These are phyloP conservation scores for Sinocyclocheilus maitianheensis DNA, from an alignment of 2,113 vertebrate species.

Conservation along the genomic window DNA sequence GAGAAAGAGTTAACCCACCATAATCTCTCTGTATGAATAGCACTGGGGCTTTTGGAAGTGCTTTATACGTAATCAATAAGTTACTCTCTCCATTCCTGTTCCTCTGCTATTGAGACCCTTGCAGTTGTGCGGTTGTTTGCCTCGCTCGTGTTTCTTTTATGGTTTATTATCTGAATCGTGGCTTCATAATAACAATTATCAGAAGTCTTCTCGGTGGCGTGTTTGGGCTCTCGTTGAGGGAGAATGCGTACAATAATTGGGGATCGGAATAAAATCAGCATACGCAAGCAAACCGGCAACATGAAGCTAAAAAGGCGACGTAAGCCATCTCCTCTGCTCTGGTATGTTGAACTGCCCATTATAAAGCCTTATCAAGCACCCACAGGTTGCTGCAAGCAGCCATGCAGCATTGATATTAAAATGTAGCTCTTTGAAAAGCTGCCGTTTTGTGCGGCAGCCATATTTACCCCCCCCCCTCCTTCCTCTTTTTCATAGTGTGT, in stretches of 20 bases:
- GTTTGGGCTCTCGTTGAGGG: slow-evolving; percentile 74
- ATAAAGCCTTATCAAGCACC: slow-evolving; percentile 78
- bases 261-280: slow-evolving; percentile 72
- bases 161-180: slow-evolving; percentile 81
- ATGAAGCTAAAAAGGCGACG: slow-evolving; percentile 57
- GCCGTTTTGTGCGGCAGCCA: slow-evolving; percentile 63
- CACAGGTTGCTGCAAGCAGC: slow-evolving; percentile 80
- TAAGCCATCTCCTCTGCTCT: slow-evolving; percentile 60
- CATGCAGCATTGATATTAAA: slow-evolving; percentile 79
- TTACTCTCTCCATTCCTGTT: slow-evolving; percentile 78
- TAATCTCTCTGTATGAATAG: slow-evolving; percentile 16
- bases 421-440: slow-evolving; percentile 58
- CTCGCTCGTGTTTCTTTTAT: slow-evolving; percentile 91
- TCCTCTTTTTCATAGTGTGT: slow-evolving; percentile 72
- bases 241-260: slow-evolving; percentile 77
- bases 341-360: slow-evolving; percentile 74
- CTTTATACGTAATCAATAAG: slow-evolving; percentile 92
- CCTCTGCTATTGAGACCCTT: slow-evolving; percentile 69
- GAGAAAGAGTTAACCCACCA: slow-evolving; percentile 49
- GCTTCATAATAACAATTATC: slow-evolving; percentile 75
- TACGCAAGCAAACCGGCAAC: slow-evolving; percentile 50
- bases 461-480: slow-evolving; percentile 50
- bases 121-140: slow-evolving; percentile 83
- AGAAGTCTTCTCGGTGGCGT: slow-evolving; percentile 73
- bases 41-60: slow-evolving; percentile 77